Conservation (phyloP, 2,888 invertebrate genomes). For the Chamaedrilus cognettii region DNA sequence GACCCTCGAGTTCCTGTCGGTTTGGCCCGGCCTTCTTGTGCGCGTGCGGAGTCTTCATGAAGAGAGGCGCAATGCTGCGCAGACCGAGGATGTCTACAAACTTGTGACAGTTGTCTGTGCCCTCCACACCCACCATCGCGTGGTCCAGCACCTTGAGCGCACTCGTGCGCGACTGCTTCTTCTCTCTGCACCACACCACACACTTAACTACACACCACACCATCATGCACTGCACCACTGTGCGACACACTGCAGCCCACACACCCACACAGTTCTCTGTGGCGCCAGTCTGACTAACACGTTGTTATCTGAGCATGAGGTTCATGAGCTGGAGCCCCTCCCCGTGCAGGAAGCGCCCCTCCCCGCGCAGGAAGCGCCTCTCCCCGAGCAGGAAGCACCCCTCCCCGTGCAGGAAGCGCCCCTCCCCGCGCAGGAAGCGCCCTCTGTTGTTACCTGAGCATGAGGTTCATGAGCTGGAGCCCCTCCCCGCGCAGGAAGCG, state of each 20-base stretch:
- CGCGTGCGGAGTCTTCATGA: constrained; percentile 97
- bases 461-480: constrained; percentile 97
- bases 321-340: constrained; percentile 99
- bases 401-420: no score
- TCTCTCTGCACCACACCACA: constrained; percentile 83
- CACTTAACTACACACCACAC: not conserved
- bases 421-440: no score
- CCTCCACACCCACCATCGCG: constrained; percentile 91
- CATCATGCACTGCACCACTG: not conserved
- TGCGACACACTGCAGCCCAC: no score
- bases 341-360: constrained; percentile 90
- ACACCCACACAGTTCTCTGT: no score
- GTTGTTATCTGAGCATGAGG: constrained; percentile 93
- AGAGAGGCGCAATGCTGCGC: constrained; percentile 94
- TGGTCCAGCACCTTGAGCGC: constrained; percentile 97
- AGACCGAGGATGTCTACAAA: constrained; percentile 95
- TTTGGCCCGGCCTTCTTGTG: constrained; percentile 49
- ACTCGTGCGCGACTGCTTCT: constrained; percentile 84
- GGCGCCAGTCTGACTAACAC: no score
- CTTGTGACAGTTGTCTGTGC: constrained; percentile 89
- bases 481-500: constrained; percentile 96
- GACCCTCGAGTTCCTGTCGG: constrained; percentile 85
- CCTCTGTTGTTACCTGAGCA: no score
- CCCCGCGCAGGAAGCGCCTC: no score
- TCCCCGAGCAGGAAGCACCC: no score